Conservation (phyloP, 2,113 vertebrate genomes). For the Ramphastos sulfuratus region DNA sequence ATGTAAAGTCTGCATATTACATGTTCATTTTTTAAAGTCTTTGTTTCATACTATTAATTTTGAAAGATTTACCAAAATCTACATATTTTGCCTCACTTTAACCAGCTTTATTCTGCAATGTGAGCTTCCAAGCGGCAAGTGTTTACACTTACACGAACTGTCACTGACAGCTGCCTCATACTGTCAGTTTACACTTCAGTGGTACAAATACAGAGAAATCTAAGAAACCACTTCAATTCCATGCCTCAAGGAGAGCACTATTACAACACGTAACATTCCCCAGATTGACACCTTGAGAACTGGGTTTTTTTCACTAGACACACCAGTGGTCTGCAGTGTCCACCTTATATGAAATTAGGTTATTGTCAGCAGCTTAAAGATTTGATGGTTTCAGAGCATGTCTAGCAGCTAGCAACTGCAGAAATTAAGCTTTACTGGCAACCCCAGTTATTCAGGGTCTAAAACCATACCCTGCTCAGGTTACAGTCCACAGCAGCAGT, state of each 20-base stretch:
- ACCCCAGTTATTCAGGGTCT: constrained; percentile 2
- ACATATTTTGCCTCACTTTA: not conserved
- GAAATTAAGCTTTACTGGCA: constrained; percentile 2
- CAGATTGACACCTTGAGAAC: rapidly evolving
- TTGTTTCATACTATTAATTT: not conserved
- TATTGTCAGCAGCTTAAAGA: not conserved
- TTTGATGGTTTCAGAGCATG: not conserved
- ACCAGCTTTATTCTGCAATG: not conserved
- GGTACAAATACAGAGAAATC: not conserved
- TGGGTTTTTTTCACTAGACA: not conserved
- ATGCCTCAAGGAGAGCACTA: not conserved
- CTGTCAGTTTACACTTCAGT: not conserved
- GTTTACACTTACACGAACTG: not conserved
- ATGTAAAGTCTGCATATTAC: not conserved
- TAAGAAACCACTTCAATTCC: not conserved
- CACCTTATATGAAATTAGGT: not conserved
- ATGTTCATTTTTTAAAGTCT: not conserved
- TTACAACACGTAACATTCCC: not conserved
- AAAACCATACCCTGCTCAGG: not conserved
- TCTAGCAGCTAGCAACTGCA: not conserved
- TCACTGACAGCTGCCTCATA: not conserved
- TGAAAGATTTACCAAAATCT: not conserved
- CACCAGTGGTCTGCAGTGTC: not conserved
- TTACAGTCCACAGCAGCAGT: constrained; percentile 26
- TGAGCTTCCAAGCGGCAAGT: not conserved